Base-by-base conservation (phyloP, 2,888 invertebrate genomes). In the Spodoptera picta region DNA sequence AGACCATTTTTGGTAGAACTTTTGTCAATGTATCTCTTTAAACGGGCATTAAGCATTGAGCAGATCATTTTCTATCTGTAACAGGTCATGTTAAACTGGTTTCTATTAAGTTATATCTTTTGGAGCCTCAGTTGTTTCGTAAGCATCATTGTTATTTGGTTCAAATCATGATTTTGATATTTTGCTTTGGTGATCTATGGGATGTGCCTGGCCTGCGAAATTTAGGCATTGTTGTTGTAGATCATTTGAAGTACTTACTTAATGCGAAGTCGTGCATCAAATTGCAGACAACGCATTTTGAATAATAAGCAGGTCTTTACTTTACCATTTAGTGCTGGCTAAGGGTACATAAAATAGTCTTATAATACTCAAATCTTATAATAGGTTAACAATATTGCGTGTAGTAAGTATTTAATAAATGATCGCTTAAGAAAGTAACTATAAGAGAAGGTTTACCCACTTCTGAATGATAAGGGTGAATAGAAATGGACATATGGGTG, bases 161-260 rank as follows among this genome's bases (percentile, higher is more conserved):
- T 59, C 65, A 77, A 65, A 80, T 74, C 78, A 75, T 78, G 80
- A 72, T 72, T 77, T 69, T 73, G 71, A 75, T 81, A 82, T 80
- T 80, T 78, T 62, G 61, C 65, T 56, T 69, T 58, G 57, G 54
- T 68, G 60, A 54, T 77, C 59, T 69, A 58, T 73, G 55, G 42
- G 69, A 73, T 75, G 68, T 67, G 69, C 51, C 45, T 10, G 31
- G 31, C 56, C 81, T 79, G 73, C 68, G 64, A 79, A 77, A 79
- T 66, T 58, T 61, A 59, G 63, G 56, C 57, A 64, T 71, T 80
- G 75, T 69, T 66, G 42, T 47, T 52, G 67, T 57, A 51, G 61
- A 72, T 72, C 59, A 47, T 57, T 47, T 69, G 58, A 72, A 51
- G 36, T 67, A 58, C 73, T 73, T 57, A 19, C 19, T 19, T 19